Base-by-base conservation (phyloP, 2,888 invertebrate genomes). In the Cheilosia variabilis region DNA sequence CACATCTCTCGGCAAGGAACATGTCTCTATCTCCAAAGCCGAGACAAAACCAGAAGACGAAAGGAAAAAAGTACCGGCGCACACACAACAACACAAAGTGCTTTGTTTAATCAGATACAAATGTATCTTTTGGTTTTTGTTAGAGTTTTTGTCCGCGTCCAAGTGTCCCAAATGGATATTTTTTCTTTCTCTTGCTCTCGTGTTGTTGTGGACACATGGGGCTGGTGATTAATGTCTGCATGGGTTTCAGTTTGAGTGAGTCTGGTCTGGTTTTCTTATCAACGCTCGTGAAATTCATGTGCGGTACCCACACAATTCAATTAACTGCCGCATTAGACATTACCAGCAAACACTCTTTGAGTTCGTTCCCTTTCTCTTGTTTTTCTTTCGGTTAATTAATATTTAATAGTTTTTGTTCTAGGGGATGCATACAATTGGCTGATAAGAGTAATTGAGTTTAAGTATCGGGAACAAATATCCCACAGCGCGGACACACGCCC, bases 71-170 rank as follows among this genome's bases (percentile, higher is more conserved):
- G 27, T 27, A 27, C 31, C 31, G 31, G 31, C 31, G 31, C 31
- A 15, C 43, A 73, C 24, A 27, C 62, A 58, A 65, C 45, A 83
- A 84, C 80, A 84, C 84, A 84, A 84, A 84, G 84, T 84, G 84
- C 84, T 84, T 80, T 84, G 84, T 80, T 84, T 84, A 84, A 84
- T 84, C 84, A 84, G 84, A 84, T 84, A 80, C 84, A 84, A 84
- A 84, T 84, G 75, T 80, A 84, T 84, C 80, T 84, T 78, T 78
- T 68, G 63, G 63, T 76, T 84, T 84, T 84, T 79, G 73, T 84
- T 73, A 52, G 41, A 75, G 79, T 79, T 83, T 78, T 83, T 78
- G 58, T 76, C 50, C 43, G 58, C 58, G 58, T 80, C 71, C 80
- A 84, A 84, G 80, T 84, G 84, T 84, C 80, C 84, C 84, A 84